Conservation (phyloP, 2,113 vertebrate genomes). For the Gasterosteus nipponicus region DNA sequence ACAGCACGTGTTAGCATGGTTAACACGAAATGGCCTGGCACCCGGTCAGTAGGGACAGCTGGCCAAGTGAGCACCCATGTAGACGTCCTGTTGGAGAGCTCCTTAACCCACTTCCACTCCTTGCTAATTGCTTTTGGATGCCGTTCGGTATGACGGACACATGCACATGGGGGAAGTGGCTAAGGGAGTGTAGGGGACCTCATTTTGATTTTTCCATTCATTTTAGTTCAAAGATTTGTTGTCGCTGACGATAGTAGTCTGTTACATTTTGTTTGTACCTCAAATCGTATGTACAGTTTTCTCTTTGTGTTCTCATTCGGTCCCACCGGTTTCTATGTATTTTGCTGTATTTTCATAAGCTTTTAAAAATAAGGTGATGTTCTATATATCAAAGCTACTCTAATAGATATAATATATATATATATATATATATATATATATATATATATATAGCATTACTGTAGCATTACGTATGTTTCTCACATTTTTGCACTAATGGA, state of each 20-base stretch:
- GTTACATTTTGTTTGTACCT: not conserved
- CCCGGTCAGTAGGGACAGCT: not conserved
- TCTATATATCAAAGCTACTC: not conserved
- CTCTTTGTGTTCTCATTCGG: not conserved
- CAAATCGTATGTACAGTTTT: not conserved
- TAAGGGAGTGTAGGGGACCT: not conserved
- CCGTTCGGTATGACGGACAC: not conserved
- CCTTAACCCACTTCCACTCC: not conserved
- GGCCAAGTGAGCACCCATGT: not conserved
- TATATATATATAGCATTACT: not conserved
- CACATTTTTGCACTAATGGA: not conserved
- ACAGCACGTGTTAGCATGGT: not conserved
- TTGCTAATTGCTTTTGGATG: not conserved
- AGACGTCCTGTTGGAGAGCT: not conserved
- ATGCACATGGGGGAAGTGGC: not conserved
- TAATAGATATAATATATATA: too few species aligned
- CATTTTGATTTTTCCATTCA: not conserved
- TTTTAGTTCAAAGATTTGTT: not conserved
- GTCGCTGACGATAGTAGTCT: not conserved
- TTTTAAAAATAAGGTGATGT: not conserved
- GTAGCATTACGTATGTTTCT: not conserved
- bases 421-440: too few species aligned
- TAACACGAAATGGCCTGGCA: not conserved
- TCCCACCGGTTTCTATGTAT: not conserved
- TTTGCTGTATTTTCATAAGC: not conserved